phyloP scores from a whole-genome alignment of 2,888 invertebrate genomes.

The Dicyrtoma fusca region DNA sequence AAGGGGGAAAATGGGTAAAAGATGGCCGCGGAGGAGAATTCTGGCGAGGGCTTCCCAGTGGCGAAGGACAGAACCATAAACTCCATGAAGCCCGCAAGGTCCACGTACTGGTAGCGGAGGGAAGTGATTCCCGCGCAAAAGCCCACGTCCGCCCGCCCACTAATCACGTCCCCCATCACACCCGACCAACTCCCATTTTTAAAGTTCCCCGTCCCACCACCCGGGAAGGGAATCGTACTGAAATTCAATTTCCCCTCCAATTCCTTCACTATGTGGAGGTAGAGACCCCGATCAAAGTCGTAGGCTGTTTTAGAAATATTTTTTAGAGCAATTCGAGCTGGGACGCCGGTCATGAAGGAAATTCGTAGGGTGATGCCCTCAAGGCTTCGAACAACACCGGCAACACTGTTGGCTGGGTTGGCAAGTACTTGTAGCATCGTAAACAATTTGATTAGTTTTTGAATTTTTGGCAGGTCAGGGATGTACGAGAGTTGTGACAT shows the following conservation, averaged over 20 bases:
- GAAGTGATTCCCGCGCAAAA: constrained; percentile 12
- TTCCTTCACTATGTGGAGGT: not conserved
- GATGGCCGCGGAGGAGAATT: not conserved
- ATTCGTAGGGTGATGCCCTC: not conserved
- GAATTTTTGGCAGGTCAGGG: no score
- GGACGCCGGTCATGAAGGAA: not conserved
- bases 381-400: not conserved
- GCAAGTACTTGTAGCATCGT: no score
- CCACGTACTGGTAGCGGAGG: constrained; percentile 6
- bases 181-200: constrained; percentile 16
- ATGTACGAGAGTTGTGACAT: no score
- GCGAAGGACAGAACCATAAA: constrained; percentile 11
- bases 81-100: not conserved
- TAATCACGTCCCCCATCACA: constrained; percentile 13
- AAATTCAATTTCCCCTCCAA: constrained; percentile 15
- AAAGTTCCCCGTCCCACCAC: constrained; percentile 15
- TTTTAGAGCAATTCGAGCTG: not conserved
- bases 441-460: no score
- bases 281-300: not conserved
- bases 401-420: no score
- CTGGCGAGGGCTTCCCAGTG: not conserved
- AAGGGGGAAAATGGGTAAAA: not conserved
- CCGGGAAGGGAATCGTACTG: not conserved
- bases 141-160: constrained; percentile 8
- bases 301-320: not conserved